Conservation (phyloP, 2,888 invertebrate genomes). For the Philhelius pedissequus region DNA sequence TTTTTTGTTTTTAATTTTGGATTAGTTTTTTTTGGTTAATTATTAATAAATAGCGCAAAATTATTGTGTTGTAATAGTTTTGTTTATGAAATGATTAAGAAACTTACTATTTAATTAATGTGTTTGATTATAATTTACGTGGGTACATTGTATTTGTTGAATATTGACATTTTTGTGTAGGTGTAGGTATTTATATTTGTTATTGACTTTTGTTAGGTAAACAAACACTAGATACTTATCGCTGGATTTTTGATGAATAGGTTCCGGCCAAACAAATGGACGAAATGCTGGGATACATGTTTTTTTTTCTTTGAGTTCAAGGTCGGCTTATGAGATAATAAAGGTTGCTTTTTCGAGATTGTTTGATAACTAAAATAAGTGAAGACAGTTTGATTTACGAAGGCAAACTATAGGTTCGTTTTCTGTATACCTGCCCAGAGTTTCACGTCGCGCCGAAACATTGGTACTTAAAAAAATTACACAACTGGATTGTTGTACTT, state of each 20-base stretch:
- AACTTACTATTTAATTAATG: background rate
- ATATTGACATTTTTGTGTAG: constrained; percentile 15
- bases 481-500: too few relatives aligned
- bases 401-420: background rate
- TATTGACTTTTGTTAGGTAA: background rate
- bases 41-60: background rate
- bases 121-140: background rate
- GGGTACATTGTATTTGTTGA: background rate
- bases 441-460: too few relatives aligned
- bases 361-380: background rate
- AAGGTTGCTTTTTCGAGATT: background rate
- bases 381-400: background rate
- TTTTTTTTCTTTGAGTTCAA: background rate
- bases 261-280: constrained; percentile 12
- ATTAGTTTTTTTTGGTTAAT: background rate
- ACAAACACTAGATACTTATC: background rate
- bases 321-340: background rate
- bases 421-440: too few relatives aligned
- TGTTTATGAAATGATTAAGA: background rate
- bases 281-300: background rate
- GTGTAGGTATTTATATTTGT: background rate
- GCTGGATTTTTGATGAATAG: constrained; percentile 3
- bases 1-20: background rate
- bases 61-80: background rate
- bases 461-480: too few relatives aligned